Base-by-base conservation (phyloP, 2,113 vertebrate genomes). In the Prunella fulvescens region DNA sequence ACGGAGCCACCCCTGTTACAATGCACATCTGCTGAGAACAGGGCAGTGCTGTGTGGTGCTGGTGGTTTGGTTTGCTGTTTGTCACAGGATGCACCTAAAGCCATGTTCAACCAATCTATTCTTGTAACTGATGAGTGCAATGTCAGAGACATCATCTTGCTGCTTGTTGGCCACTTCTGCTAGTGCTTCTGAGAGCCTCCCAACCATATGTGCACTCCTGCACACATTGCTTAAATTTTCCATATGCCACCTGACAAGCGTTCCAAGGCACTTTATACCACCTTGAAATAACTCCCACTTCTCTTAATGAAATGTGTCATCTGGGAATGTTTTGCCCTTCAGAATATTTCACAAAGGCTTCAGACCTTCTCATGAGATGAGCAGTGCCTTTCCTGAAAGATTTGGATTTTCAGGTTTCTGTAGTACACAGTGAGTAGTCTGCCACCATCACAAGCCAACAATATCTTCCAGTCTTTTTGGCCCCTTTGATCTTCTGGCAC, bases 231-330 rank as follows among this genome's bases (percentile, higher is more conserved):
- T 90, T 79, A 58, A 56, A 48, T 77, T 77, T 89, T 90, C 88
- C 93, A 78, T 95, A 90, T 96, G 92, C 58, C 85, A 96, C 90
- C 91, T 91, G 93, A 88, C 88, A 93, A 69, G 79, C 50, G 72
- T 84, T 79, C 62, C 50, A 8, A 66, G 54, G 50, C 81, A 53
- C 71, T 95, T 85, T n/a, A 20, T 88, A 82, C 70, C 66, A 92
- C 93, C 91, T 93, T 91, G 84, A 85, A 87, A 58, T 15, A 76
- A 76, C 85, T 94, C 91, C 85, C 79, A 88, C 93, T 72, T 91
- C 53, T 85, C 90, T 33, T 66, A 86, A 83, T 2, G 0, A 69
- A 71, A 82, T 45, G 12, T 74, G 61, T 76, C 85, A 48, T 76
- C 54, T 80, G 93, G 58, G 57, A 90, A 80, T 65, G 44, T 69